A percentile compares a stretch with the other conserved stretches of the same genome.
Evolutionary conservation across 2,797 vertebrate genomes (phyloP).

Genomic region (Danio aesculapii): DNA sequence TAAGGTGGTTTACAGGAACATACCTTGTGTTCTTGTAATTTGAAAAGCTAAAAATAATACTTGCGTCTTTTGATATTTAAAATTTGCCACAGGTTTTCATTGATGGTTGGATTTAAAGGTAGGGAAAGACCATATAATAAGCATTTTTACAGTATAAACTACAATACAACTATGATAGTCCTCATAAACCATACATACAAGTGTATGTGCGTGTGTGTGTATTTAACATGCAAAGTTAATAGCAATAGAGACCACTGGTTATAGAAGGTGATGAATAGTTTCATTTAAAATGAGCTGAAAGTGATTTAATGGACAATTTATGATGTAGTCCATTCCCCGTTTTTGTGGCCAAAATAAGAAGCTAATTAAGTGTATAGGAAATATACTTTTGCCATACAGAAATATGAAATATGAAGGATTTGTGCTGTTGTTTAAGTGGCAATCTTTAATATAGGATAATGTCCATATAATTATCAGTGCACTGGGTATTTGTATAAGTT

Average conservation of each 20-base stretch:
- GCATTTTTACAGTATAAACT: too few relatives aligned
- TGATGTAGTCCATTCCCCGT: slow-evolving; percentile 18
- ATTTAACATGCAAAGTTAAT: slow-evolving; percentile 4
- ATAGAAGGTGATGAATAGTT: slow-evolving; percentile 2
- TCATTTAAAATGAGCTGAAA: not conserved
- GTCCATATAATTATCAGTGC: slow-evolving; percentile 25
- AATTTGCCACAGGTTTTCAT: too few relatives aligned
- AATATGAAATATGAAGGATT: slow-evolving; percentile 2
- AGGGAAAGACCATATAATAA: too few relatives aligned
- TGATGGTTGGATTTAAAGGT: too few relatives aligned
- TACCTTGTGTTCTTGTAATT: too few relatives aligned
- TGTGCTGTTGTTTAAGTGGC: not conserved
- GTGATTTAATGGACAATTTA: not conserved
- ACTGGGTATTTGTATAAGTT: slow-evolving; percentile 37
- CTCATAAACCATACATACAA: too few relatives aligned
- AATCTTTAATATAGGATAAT: slow-evolving; percentile 28
- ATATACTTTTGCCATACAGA: slow-evolving; percentile 17
- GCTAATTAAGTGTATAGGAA: slow-evolving; percentile 1
- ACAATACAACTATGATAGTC: too few relatives aligned
- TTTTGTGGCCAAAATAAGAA: slow-evolving; percentile 16
- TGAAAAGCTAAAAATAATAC: too few relatives aligned
- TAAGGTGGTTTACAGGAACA: too few relatives aligned
- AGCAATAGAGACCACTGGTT: slow-evolving; percentile 32
- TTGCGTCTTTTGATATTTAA: too few relatives aligned
- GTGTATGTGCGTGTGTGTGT: not conserved